Evolutionary conservation across 2,888 invertebrate species (phyloP).

Genomic region (Schrankia costaestrigalis): DNA sequence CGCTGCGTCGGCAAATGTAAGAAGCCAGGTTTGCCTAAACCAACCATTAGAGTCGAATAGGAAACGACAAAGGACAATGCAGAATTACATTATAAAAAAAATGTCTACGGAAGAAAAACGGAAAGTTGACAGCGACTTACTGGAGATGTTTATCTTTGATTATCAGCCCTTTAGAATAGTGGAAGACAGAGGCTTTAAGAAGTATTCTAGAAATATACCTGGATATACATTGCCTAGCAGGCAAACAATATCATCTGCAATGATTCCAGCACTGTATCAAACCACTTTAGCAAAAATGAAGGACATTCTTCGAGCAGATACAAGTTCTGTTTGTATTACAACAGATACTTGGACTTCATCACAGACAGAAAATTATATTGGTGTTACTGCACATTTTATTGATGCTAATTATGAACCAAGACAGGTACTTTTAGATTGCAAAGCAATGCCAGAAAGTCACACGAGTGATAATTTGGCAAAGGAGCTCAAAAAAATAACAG

Average conservation of each 20-base stretch:
- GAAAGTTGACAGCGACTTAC: neutral
- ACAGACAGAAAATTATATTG: conserved; percentile 17
- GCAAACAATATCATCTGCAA: conserved; percentile 7
- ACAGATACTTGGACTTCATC: conserved; percentile 17
- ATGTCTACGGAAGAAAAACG: neutral
- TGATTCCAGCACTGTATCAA: conserved; percentile 10
- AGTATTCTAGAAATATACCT: conserved; percentile 2
- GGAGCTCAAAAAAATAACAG: conserved; percentile 4
- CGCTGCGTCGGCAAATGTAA: too few species aligned
- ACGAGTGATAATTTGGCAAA: conserved; percentile 29
- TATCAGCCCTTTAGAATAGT: neutral
- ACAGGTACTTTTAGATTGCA: conserved; percentile 14
- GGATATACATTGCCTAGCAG: conserved; percentile 5
- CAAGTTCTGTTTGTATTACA: conserved; percentile 13
- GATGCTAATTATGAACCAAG: conserved; percentile 10
- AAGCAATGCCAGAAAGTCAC: conserved; percentile 9
- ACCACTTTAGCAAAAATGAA: conserved; percentile 3
- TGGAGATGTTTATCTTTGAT: neutral
- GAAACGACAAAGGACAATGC: neutral
- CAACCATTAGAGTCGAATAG: too few species aligned
- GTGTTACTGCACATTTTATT: conserved; percentile 16
- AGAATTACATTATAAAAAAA: neutral
- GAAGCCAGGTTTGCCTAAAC: too few species aligned
- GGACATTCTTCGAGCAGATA: conserved; percentile 4
- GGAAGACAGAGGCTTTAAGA: neutral